Base-by-base conservation (phyloP, 1,140 invertebrate genomes). In the Anthonomus grandis region DNA sequence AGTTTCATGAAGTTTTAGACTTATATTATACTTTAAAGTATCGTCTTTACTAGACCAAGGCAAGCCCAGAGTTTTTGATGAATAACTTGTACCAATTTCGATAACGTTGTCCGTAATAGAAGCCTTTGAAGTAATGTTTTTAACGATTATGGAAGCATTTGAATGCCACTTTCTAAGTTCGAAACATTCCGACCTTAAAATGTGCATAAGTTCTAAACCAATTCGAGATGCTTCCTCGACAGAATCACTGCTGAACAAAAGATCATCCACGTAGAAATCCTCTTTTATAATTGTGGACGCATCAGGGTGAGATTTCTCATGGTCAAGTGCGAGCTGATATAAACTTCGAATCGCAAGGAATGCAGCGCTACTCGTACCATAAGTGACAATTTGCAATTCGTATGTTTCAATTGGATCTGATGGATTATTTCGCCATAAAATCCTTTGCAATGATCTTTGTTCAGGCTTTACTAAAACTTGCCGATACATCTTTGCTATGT, bases 241-340 rank as follows among this genome's bases (percentile, higher is more conserved):
- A 15, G 52, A 53, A 23, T 60, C 24, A 34, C 47, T 10, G 22
- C 75, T 73, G 0, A 70, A 70, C 8, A 75, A 39, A 4, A 78
- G 22, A 65, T 79, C 76, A 64, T 80, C 76, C 0, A 78, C 73
- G 42, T 78, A 79, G 46, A 76, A 72, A 66, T 77, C 70, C 1
- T 42, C 54, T 44, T 63, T 31, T 9, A 75, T 67, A 4, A 71
- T 63, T 2, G 56, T 34, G n/a, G 57, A 18, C 9, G 46, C 63
- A 34, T 31, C 38, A 8, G 71, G 57, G 4, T 56, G 19, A 15
- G 62, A 51, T 15, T 57, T 27, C 36, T 62, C 50, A 27, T 44
- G 37, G n/a, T n/a, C n/a, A n/a, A n/a, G n/a, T 4, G 67, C 69
- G 15, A 75, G 18, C 21, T 55, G 0, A 36, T 66, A 41, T 10